Base-by-base conservation (phyloP, 2,113 vertebrate genomes). In the Heliornis fulica region DNA sequence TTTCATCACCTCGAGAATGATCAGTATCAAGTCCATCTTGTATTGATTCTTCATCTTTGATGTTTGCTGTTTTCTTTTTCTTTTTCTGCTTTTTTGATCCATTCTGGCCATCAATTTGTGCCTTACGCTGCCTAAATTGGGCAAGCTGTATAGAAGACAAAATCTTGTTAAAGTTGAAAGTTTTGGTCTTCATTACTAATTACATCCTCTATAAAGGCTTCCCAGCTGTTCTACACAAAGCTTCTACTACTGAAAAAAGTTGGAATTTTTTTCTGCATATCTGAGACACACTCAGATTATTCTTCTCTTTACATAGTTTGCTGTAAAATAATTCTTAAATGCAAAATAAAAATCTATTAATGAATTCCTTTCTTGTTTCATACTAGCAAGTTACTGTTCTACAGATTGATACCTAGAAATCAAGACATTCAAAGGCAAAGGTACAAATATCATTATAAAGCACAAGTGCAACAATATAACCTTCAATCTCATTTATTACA, bases 101-200 rank as follows among this genome's bases (percentile, higher is more conserved):
- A 97, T 92, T 99, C 94, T 99, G 99, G 50, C 98, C 98, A 97
- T 99, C 99, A 5, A 97, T 97, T n/a, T 99, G 98, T 18, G 99
- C 99, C 96, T 99, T 99, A 93, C 98, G 98, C 96, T 99, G 99
- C 59, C 99, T 98, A 98, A 99, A 99, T 13, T 99, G 98, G 83
- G 99, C 99, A 97, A 99, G 97, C 99, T 99, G 96, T 12, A 95
- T 4, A 65, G 70, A 95, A 85, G 93, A 95, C 72, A 95, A 95
- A 90, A 96, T 93, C 92, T 87, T 83, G 88, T 97, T 95, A 94
- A 87, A 83, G 64, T 69, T 74, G 79, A 93, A 96, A 96, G 96
- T 96, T 96, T 94, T 87, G 65, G 48, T 91, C 69, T 71, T 81
- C 53, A 80, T 88, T 80, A 51, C 72, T 57, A 94, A 93, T 75